Conservation (phyloP, 2,888 invertebrate species). For the Tanypteryx hageni region DNA sequence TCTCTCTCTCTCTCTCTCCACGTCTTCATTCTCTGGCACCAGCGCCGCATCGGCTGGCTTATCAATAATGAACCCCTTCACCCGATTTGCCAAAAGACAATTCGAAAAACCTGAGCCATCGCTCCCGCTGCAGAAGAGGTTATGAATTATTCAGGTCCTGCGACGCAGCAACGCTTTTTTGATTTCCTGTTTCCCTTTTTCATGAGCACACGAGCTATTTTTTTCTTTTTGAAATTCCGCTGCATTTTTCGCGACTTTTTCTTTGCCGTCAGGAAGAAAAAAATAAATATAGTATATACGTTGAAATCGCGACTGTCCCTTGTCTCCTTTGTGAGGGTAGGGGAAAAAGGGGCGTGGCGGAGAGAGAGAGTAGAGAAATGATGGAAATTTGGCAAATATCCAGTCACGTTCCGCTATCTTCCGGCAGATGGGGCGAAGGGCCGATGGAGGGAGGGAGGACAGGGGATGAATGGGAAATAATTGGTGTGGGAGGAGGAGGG, state of each 20-base stretch:
- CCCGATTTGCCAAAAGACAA: constrained; percentile 54
- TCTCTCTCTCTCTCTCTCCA: constrained; percentile 12
- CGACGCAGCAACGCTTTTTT: constrained; percentile 47
- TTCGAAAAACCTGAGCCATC: constrained; percentile 27
- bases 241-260: constrained; percentile 28
- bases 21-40: constrained; percentile 21
- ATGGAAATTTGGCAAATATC: constrained; percentile 29
- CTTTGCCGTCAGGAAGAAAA: not conserved
- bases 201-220: constrained; percentile 9
- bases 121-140: constrained; percentile 39
- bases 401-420: constrained; percentile 8
- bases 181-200: constrained; percentile 26
- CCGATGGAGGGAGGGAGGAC: not conserved
- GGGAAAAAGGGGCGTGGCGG: too few species aligned
- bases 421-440: not conserved
- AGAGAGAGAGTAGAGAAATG: not conserved
- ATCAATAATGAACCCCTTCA: constrained; percentile 59
- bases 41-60: constrained; percentile 42
- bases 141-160: constrained; percentile 42
- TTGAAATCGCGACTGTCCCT: not conserved
- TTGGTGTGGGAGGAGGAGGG: not conserved
- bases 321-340: not conserved
- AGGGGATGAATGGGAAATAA: not conserved
- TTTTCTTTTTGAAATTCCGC: constrained; percentile 40
- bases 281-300: constrained; percentile 14